These are phyloP conservation scores for Drosophila repletoides DNA, from an alignment of 1,140 invertebrate genomes.

Conservation along the genomic window DNA sequence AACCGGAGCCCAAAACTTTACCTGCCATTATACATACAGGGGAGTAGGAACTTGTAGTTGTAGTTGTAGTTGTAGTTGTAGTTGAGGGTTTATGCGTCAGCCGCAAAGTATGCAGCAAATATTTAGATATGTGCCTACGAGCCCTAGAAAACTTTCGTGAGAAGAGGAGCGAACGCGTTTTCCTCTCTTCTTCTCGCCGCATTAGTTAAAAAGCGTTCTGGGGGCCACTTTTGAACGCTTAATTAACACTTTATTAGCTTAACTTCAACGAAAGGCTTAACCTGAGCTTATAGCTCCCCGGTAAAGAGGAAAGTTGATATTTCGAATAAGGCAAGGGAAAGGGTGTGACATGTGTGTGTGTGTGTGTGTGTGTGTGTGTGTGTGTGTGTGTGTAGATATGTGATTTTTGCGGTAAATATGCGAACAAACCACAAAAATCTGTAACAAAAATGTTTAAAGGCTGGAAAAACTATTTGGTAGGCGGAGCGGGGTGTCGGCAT, in stretches of 20 bases:
- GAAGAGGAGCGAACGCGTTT: background rate
- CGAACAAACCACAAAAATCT: conserved; percentile 50
- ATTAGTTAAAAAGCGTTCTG: conserved; percentile 45
- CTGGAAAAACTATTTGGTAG: conserved; percentile 55
- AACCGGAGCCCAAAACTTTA: conserved; percentile 42
- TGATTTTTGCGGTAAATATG: conserved; percentile 56
- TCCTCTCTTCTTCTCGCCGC: too few relatives aligned
- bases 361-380: conserved; percentile 10
- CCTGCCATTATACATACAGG: conserved; percentile 28
- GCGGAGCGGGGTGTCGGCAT: background rate
- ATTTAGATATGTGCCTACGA: conserved; percentile 60
- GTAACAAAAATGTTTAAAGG: conserved; percentile 58
- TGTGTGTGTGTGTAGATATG: conserved; percentile 7
- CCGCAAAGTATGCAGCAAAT: conserved; percentile 64
- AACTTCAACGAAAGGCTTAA: conserved; percentile 49
- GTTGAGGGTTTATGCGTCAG: conserved; percentile 45
- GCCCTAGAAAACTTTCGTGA: conserved; percentile 19
- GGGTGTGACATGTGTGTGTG: background rate
- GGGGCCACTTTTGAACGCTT: conserved; percentile 56
- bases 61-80: background rate
- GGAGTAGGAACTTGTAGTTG: conserved; percentile 6
- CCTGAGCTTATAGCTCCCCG: conserved; percentile 41
- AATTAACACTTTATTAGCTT: conserved; percentile 68
- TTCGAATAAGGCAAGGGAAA: background rate
- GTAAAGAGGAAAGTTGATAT: conserved; percentile 24